A percentile compares a stretch with the other conserved stretches of the same genome.
These are phyloP conservation scores for Caenorhabditis parvicauda DNA, from an alignment of 2,888 invertebrate genomes.

Conservation along the genomic window DNA sequence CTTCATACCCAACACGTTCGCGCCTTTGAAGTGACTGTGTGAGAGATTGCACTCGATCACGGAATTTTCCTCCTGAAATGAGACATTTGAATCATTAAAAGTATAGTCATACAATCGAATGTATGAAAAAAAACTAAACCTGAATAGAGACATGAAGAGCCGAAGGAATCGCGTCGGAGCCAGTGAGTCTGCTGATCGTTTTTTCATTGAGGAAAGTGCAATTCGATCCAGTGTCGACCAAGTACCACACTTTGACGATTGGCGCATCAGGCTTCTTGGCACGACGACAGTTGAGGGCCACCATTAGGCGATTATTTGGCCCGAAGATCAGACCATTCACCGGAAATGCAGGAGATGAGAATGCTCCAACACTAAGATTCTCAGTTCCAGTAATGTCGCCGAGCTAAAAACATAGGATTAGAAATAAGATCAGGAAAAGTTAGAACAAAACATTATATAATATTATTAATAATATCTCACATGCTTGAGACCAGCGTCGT, in stretches of 20 bases:
- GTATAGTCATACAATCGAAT: slow-evolving; percentile 19
- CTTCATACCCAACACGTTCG: slow-evolving; percentile 27
- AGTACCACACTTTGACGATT: slow-evolving; percentile 32
- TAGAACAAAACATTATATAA: slow-evolving; percentile 8
- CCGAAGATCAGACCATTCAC: slow-evolving; percentile 33
- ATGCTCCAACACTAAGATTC: slow-evolving; percentile 25
- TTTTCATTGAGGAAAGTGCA: slow-evolving; percentile 31
- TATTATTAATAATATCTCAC: slow-evolving; percentile 24
- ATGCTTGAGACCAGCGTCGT: slow-evolving; percentile 21
- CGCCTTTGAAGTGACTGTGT: slow-evolving; percentile 29
- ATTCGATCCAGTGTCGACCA: slow-evolving; percentile 31
- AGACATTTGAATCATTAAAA: slow-evolving; percentile 26
- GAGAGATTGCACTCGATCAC: slow-evolving; percentile 36
- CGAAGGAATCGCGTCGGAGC: slow-evolving; percentile 29
- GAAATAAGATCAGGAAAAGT: slow-evolving; percentile 27
- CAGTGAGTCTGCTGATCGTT: slow-evolving; percentile 25
- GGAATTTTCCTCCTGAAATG: slow-evolving; percentile 25
- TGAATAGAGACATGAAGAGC: slow-evolving; percentile 26
- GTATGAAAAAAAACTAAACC: slow-evolving; percentile 28
- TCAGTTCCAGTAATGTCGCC: slow-evolving; percentile 27
- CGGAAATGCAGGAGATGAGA: slow-evolving; percentile 28
- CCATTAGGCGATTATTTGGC: slow-evolving; percentile 32
- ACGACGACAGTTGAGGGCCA: slow-evolving; percentile 30
- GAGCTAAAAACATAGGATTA: slow-evolving; percentile 33
- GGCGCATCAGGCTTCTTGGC: slow-evolving; percentile 36